phyloP scores from a whole-genome alignment of 2,797 vertebrate genomes.

The Gallinago stenura region DNA sequence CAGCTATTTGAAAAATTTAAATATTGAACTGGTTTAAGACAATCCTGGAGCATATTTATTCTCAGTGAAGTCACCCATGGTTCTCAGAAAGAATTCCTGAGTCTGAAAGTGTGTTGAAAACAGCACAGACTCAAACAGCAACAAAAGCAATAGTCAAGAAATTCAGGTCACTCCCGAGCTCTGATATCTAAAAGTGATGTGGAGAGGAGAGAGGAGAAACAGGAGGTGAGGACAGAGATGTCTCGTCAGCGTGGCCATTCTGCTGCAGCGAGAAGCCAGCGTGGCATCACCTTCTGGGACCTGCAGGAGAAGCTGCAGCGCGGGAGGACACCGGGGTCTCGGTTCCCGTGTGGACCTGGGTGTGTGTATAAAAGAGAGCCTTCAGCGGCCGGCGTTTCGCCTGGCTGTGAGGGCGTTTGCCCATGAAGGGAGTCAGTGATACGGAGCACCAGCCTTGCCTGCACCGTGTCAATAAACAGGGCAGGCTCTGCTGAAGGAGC shows the following conservation, averaged over 20 bases:
- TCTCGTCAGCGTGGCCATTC: accelerated
- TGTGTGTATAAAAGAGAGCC: neutral
- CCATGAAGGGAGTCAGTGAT: slow-evolving; percentile 41
- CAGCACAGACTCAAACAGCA: neutral
- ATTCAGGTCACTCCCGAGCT: neutral
- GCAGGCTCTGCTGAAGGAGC: neutral
- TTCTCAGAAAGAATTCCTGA: neutral
- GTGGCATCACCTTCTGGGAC: accelerated
- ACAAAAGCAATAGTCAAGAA: neutral
- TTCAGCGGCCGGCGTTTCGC: neutral
- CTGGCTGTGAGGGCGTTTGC: neutral
- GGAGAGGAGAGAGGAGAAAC: neutral
- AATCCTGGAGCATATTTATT: neutral
- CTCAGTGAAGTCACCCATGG: neutral
- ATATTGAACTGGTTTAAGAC: neutral
- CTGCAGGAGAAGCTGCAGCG: accelerated
- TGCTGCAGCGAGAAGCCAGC: neutral
- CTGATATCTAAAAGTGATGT: neutral
- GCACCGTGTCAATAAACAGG: slow-evolving; percentile 52
- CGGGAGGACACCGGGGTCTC: neutral
- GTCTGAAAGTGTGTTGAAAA: neutral
- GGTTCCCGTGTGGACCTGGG: neutral
- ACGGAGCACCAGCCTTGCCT: neutral
- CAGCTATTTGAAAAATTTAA: neutral
- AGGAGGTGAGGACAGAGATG: neutral